These are phyloP conservation scores for Urocitellus parryii DNA, from an alignment of 2,113 vertebrate genomes.

Conservation along the genomic window DNA sequence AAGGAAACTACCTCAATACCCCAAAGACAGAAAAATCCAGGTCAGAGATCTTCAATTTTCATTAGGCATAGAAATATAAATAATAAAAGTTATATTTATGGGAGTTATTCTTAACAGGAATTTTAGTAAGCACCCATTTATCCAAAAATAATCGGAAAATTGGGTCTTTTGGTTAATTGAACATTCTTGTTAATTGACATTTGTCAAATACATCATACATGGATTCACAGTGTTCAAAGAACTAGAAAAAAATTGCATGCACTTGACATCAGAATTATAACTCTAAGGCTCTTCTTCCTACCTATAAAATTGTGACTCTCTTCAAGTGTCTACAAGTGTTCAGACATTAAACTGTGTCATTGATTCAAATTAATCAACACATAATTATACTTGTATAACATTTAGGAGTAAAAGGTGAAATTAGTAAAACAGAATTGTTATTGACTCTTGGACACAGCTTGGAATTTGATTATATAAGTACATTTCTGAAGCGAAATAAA, in stretches of 20 bases:
- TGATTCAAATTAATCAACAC: slow-evolving; percentile 67
- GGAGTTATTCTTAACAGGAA: slow-evolving; percentile 42
- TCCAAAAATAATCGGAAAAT: slow-evolving; percentile 76
- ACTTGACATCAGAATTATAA: slow-evolving; percentile 57
- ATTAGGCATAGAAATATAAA: background rate
- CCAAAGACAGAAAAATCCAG: slow-evolving; percentile 11
- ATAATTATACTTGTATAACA: slow-evolving; percentile 38
- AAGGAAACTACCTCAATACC: background rate
- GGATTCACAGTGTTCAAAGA: slow-evolving; percentile 70
- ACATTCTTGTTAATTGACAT: slow-evolving; percentile 78
- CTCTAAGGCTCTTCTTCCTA: slow-evolving; percentile 46
- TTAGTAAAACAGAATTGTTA: slow-evolving; percentile 60
- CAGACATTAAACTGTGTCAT: background rate
- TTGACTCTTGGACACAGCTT: slow-evolving; percentile 14
- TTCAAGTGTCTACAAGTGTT: slow-evolving; percentile 10
- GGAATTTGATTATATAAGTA: background rate
- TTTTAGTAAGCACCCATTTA: slow-evolving; percentile 60
- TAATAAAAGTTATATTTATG: slow-evolving; percentile 41
- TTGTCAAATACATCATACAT: slow-evolving; percentile 78
- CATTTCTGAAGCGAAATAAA: slow-evolving; percentile 42
- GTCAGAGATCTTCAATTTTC: slow-evolving; percentile 47
- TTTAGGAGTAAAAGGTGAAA: slow-evolving; percentile 49
- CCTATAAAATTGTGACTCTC: background rate
- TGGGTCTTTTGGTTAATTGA: slow-evolving; percentile 73
- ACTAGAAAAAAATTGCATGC: slow-evolving; percentile 58